Base-by-base conservation (phyloP, 2,797 vertebrate genomes). In the Liasis olivaceus region DNA sequence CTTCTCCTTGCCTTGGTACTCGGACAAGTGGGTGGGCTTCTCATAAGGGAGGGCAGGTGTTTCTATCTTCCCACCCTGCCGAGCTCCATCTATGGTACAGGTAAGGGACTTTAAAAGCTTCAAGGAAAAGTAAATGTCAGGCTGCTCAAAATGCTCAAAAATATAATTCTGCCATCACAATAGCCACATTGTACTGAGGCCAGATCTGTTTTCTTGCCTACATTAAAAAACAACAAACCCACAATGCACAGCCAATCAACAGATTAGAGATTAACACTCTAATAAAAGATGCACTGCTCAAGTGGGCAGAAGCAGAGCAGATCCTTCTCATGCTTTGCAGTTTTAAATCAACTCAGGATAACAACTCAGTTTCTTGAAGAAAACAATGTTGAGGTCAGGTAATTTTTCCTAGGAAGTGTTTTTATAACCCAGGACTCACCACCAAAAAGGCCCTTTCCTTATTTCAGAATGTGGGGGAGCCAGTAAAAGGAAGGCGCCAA, bases 61-160 rank as follows among this genome's bases (percentile, higher is more conserved):
- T 72, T 69, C 15, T 31, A 62, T 24, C 90, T 90, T 91, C 72
- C 51, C 64, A 2, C 87, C 91, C 7, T 12, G 84, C 26, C 87
- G 89, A 63, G 92, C 94, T 94, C 72, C 17, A 51, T 59, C 93
- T 88, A 93, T 15, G 59, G 47, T 90, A 91, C 77, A 87, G 56
- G 88, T 47, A 0, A 0, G 20, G 88, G 5, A 2, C 90, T 88
- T 4, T 69, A 51, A 69, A 15, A 42, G 59, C 17, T 60, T 62
- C 36, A 31, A 26, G 90, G 85, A 77, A 64, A 88, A 47, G 36
- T 4, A 22, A 95, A 47, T 2, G 13, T 1, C 3, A 7, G 13
- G 2, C 1, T 13, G 58, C 14, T 26, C 51, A 1, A 88, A 60
- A 60, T 63, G 31, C 51, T 47, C 47, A 88, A 5, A 26, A 22